Conservation (phyloP, 2,888 invertebrate genomes). For the Priocnemis perturbator region DNA sequence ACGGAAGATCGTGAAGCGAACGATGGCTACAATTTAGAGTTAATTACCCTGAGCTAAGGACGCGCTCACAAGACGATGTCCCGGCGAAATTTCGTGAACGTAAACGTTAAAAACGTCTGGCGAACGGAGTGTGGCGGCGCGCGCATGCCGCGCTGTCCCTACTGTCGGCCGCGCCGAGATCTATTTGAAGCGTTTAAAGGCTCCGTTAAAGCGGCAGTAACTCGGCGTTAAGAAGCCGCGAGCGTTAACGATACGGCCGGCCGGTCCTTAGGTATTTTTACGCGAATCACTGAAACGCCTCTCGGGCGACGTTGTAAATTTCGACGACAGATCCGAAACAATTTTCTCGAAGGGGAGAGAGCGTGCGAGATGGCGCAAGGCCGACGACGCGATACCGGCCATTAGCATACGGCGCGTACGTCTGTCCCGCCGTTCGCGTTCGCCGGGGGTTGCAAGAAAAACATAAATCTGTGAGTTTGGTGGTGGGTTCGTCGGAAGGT, state of each 20-base stretch:
- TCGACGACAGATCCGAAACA: slow-evolving; percentile 25
- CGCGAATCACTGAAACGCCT: slow-evolving; percentile 49
- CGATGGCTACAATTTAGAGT: slow-evolving; percentile 44
- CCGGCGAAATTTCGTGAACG: slow-evolving; percentile 30
- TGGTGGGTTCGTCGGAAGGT: background rate
- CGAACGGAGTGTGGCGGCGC: slow-evolving; percentile 20
- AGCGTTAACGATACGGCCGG: slow-evolving; percentile 56
- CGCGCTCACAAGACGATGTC: slow-evolving; percentile 29
- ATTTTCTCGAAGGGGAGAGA: background rate
- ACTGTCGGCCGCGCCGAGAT: slow-evolving; percentile 46
- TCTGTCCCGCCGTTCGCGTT: too few species aligned
- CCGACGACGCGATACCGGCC: too few species aligned
- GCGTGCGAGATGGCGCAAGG: too few species aligned
- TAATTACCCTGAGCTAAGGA: slow-evolving; percentile 49
- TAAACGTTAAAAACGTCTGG: slow-evolving; percentile 50
- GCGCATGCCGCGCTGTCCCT: slow-evolving; percentile 26
- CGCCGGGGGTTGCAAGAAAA: too few species aligned
- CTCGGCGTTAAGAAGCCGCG: slow-evolving; percentile 64
- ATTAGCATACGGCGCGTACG: too few species aligned
- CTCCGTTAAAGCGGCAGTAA: slow-evolving; percentile 71
- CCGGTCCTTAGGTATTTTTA: slow-evolving; percentile 63
- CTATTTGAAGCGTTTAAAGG: slow-evolving; percentile 70
- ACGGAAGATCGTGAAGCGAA: slow-evolving; percentile 30
- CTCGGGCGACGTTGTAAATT: slow-evolving; percentile 28
- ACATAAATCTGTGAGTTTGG: too few species aligned